phyloP scores from a whole-genome alignment of 2,113 vertebrate genomes.

The Lampris megalopsis region DNA sequence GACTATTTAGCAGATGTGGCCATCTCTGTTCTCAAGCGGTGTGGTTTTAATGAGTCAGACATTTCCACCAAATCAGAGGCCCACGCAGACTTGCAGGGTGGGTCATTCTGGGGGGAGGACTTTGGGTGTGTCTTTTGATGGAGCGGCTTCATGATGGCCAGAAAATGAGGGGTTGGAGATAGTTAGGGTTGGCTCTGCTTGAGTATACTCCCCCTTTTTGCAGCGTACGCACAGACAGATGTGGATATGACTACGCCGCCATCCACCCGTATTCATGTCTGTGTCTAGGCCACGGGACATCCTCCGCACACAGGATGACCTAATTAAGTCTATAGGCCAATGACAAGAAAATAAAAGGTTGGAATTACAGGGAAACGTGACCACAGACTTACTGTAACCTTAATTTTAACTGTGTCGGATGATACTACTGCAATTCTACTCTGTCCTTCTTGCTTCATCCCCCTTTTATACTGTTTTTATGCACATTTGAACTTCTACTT shows the following conservation, averaged over 20 bases:
- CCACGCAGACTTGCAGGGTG: slow-evolving; percentile 3
- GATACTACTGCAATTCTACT: too few species aligned
- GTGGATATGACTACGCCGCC: not conserved
- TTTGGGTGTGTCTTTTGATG: slow-evolving; percentile 23
- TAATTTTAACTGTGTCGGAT: too few species aligned
- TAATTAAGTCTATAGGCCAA: slow-evolving; percentile 28
- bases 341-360: not conserved
- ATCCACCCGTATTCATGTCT: slow-evolving; percentile 6
- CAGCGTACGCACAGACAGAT: not conserved
- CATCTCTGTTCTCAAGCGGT: not conserved
- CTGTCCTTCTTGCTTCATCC: too few species aligned
- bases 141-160: not conserved
- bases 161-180: slow-evolving; percentile 10
- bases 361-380: not conserved
- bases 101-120: slow-evolving; percentile 13
- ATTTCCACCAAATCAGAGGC: slow-evolving; percentile 23
- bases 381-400: too few species aligned
- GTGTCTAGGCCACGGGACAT: not conserved
- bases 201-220: slow-evolving; percentile 17
- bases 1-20: not conserved
- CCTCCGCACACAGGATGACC: not conserved
- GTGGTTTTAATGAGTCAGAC: not conserved
- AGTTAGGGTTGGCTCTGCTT: slow-evolving; percentile 6
- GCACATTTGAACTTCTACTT: too few species aligned
- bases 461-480: too few species aligned